A percentile compares a stretch with the other conserved stretches of the same genome.
phyloP scores from a whole-genome alignment of 2,113 vertebrate genomes.

The Pimephales promelas region DNA sequence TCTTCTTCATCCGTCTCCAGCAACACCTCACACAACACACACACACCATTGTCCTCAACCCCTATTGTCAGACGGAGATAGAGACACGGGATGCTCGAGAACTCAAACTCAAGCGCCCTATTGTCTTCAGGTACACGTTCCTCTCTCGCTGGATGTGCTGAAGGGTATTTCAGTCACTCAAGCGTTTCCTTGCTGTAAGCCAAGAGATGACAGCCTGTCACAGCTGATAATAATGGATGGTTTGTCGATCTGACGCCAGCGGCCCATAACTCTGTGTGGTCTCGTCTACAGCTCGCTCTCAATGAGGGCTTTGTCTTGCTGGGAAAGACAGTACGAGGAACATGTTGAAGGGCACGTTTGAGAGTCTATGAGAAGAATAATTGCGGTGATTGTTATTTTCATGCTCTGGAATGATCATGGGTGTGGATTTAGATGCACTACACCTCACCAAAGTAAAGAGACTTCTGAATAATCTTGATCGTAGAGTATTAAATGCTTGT shows the following conservation, averaged over 20 bases:
- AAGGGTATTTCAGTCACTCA: constrained; percentile 45
- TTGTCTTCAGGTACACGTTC: constrained; percentile 8
- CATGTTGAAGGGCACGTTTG: background rate
- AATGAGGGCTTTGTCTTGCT: constrained; percentile 46
- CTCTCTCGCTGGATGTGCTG: constrained; percentile 21
- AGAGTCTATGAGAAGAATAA: background rate
- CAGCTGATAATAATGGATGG: constrained; percentile 43
- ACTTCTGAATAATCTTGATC: background rate
- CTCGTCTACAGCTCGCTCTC: constrained; percentile 18
- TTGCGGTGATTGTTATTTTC: background rate
- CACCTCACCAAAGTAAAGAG: background rate
- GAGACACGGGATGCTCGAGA: background rate
- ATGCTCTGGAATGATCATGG: background rate
- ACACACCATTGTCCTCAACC: constrained; percentile 31
- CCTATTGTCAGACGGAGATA: constrained; percentile 39
- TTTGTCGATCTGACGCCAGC: constrained; percentile 41
- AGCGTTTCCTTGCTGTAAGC: constrained; percentile 45
- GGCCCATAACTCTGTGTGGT: constrained; percentile 54
- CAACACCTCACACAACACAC: constrained; percentile 26
- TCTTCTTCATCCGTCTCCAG: background rate
- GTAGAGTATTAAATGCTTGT: background rate
- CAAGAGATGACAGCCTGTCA: constrained; percentile 52
- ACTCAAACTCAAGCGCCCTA: constrained; percentile 19
- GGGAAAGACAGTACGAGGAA: background rate
- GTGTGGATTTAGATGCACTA: background rate